Evolutionary conservation across 92 coral and sea anemone species (phyloP).

Genomic region (Scolanthus callimorphus): DNA sequence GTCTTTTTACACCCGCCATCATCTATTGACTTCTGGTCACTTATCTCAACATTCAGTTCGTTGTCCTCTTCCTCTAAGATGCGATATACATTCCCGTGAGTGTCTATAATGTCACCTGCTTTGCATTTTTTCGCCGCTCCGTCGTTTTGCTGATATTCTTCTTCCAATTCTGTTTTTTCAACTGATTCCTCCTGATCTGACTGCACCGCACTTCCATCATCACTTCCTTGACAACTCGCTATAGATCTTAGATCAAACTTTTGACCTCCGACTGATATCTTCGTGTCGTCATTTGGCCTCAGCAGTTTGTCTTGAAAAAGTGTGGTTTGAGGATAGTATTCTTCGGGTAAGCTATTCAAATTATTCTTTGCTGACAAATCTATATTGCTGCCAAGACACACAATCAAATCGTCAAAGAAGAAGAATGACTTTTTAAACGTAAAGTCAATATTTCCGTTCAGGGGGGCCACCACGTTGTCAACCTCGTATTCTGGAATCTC

Average conservation of each 20-base stretch:
- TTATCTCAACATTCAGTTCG: conserved; percentile 11
- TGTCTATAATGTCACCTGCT: not conserved
- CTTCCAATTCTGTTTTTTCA: not conserved
- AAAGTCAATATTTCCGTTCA: conserved; percentile 1
- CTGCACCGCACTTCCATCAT: not conserved
- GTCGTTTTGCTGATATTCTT: not conserved
- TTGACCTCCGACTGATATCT: conserved; percentile 21
- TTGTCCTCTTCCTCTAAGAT: not conserved
- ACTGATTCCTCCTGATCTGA: not conserved
- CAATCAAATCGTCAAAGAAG: conserved; percentile 59
- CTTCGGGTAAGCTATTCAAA: not conserved
- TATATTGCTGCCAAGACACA: conserved; percentile 61
- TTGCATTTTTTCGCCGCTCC: not conserved
- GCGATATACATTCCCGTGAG: conserved; percentile 4
- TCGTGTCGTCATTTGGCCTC: conserved; percentile 1
- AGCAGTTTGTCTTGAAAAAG: conserved; percentile 65
- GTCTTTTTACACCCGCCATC: not conserved
- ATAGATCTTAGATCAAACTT: not conserved
- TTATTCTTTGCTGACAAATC: not conserved
- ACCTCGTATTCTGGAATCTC: conserved; percentile 33
- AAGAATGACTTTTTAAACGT: conserved; percentile 69
- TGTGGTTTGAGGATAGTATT: conserved; percentile 46
- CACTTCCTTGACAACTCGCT: not conserved
- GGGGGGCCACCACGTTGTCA: conserved; percentile 1
- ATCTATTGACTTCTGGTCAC: conserved; percentile 29